Conservation (phyloP, 1,140 invertebrate species). For the Idris sp. region DNA sequence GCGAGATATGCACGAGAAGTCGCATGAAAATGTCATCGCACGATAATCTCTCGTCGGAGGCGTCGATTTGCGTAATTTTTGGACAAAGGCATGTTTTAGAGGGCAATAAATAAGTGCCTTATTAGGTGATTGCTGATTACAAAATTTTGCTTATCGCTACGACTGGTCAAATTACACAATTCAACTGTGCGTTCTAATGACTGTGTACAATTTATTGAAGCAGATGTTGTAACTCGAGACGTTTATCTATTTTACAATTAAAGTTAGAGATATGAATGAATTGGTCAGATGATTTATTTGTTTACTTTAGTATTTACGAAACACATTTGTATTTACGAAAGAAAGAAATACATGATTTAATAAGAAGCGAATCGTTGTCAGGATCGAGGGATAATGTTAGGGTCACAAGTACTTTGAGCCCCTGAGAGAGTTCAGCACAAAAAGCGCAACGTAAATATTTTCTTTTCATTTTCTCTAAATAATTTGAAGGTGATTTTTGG, state of each 20-base stretch:
- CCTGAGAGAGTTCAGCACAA: no score
- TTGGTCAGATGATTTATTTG: constrained; percentile 37
- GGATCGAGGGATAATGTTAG: constrained; percentile 4
- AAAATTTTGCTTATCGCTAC: constrained; percentile 48
- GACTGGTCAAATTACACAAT: constrained; percentile 49
- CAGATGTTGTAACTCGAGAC: constrained; percentile 39
- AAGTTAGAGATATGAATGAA: constrained; percentile 28
- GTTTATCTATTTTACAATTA: constrained; percentile 42
- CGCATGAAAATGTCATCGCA: constrained; percentile 44
- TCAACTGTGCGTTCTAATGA: constrained; percentile 29
- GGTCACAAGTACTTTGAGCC: constrained; percentile 4
- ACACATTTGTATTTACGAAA: background rate
- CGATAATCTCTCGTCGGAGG: constrained; percentile 34
- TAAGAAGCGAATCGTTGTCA: constrained; percentile 7
- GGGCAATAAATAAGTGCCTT: constrained; percentile 51
- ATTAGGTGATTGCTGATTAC: constrained; percentile 35
- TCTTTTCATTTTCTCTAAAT: constrained; percentile 1
- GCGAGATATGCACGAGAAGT: constrained; percentile 47
- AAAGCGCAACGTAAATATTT: no score
- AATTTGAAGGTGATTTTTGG: no score
- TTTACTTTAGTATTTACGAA: background rate
- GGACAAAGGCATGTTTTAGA: constrained; percentile 35
- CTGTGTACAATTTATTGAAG: constrained; percentile 37
- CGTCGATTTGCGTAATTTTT: constrained; percentile 44
- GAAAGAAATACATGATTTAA: constrained; percentile 2